These are phyloP conservation scores for Drosophila formosana DNA, from an alignment of 2,888 invertebrate species.

Conservation along the genomic window DNA sequence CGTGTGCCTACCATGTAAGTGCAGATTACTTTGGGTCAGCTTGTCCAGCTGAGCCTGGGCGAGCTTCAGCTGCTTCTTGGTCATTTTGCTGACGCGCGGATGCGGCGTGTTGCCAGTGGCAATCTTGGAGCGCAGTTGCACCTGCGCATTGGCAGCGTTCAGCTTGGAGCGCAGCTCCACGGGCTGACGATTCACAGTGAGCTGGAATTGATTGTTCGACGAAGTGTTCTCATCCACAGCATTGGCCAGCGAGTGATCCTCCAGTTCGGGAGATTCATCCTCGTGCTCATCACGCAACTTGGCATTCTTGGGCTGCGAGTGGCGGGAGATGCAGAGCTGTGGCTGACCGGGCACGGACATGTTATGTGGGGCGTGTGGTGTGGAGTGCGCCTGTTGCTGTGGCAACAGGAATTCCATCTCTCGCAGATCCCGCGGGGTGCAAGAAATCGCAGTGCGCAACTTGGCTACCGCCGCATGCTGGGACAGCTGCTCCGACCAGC, in stretches of 20 bases:
- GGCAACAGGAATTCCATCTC: slow-evolving; percentile 85
- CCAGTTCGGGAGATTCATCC: slow-evolving; percentile 14
- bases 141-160: not conserved
- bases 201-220: slow-evolving; percentile 65
- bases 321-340: slow-evolving; percentile 76
- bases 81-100: slow-evolving; percentile 85
- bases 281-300: slow-evolving; percentile 59
- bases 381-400: slow-evolving; percentile 27
- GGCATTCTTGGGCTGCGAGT: slow-evolving; percentile 73
- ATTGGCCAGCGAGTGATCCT: slow-evolving; percentile 18
- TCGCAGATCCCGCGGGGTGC: slow-evolving; percentile 73
- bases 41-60: slow-evolving; percentile 91
- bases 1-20: slow-evolving; percentile 90
- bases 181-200: slow-evolving; percentile 76
- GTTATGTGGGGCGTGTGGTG: slow-evolving; percentile 38
- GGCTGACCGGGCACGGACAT: slow-evolving; percentile 82
- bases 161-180: slow-evolving; percentile 64
- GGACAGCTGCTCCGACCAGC: slow-evolving; percentile 80
- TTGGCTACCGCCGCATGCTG: slow-evolving; percentile 81
- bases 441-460: slow-evolving; percentile 79
- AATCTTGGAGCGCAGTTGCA: slow-evolving; percentile 18
- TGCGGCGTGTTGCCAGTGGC: slow-evolving; percentile 78
- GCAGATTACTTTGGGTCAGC: slow-evolving; percentile 92
- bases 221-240: slow-evolving; percentile 67
- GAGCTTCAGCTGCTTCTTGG: slow-evolving; percentile 89